These are phyloP conservation scores for Synergus japonicus DNA, from an alignment of 2,888 invertebrate species.

Conservation along the genomic window DNA sequence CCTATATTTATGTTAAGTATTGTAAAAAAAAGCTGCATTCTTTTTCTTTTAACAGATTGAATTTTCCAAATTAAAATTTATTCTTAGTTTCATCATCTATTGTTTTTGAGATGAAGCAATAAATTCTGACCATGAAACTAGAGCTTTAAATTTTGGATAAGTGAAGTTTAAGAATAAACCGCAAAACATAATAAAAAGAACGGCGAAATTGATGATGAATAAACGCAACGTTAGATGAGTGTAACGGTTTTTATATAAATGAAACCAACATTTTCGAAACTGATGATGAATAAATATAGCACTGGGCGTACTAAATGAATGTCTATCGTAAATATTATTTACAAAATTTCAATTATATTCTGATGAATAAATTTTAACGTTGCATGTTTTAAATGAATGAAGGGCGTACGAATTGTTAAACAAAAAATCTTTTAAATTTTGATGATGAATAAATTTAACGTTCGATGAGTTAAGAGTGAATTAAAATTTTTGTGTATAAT, in stretches of 20 bases:
- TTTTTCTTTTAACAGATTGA: background rate
- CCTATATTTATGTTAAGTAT: background rate
- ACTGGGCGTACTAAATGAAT: background rate
- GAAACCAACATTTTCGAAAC: background rate
- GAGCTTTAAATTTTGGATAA: background rate
- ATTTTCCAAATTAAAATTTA: no score
- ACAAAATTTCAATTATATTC: background rate
- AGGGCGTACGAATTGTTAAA: background rate
- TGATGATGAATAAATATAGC: background rate
- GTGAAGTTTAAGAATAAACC: no score
- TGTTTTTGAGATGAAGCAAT: no score
- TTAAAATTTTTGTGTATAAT: background rate
- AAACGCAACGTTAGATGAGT: background rate
- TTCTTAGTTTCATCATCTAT: no score
- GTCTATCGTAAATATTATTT: background rate
- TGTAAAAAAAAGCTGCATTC: background rate
- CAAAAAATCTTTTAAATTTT: background rate
- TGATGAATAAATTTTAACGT: background rate
- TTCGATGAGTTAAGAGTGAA: background rate
- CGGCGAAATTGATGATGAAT: constrained; percentile 26
- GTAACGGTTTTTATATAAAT: background rate
- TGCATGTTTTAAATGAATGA: background rate
- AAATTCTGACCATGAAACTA: background rate
- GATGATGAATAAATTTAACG: constrained; percentile 20
- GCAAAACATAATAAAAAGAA: background rate